Evolutionary conservation across 2,888 invertebrate genomes (phyloP).

Genomic region (Cheilosia urbana): DNA sequence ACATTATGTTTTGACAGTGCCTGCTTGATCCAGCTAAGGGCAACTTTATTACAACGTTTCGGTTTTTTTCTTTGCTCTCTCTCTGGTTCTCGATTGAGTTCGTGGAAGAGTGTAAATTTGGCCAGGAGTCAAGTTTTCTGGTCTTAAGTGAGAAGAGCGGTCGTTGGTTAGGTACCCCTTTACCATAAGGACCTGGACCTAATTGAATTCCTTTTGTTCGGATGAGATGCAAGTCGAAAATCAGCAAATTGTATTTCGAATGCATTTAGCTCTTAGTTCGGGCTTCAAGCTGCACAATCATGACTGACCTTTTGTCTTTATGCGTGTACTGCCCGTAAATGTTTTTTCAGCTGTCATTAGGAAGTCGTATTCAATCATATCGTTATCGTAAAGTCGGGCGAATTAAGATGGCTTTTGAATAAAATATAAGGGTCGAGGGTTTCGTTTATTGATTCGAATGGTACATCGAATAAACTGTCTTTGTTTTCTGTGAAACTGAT

Average conservation of each 20-base stretch:
- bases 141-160: slow-evolving; percentile 6
- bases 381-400: no score
- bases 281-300: background rate
- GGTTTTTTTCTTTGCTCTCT: background rate
- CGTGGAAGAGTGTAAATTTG: slow-evolving; percentile 15
- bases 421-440: no score
- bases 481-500: no score
- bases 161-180: background rate
- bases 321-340: no score
- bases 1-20: slow-evolving; percentile 58
- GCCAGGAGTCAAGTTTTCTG: slow-evolving; percentile 48
- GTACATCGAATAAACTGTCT: no score
- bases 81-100: background rate
- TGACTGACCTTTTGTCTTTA: no score
- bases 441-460: no score
- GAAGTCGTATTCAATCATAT: no score
- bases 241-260: slow-evolving; percentile 21
- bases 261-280: slow-evolving; percentile 10
- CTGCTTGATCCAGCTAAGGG: slow-evolving; percentile 41
- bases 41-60: slow-evolving; percentile 30
- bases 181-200: background rate
- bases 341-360: no score
- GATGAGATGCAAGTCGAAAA: slow-evolving; percentile 7
- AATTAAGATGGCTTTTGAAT: no score
- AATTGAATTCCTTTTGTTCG: slow-evolving; percentile 34